Conservation (phyloP, 2,113 vertebrate genomes). For the Anolis sagrei region DNA sequence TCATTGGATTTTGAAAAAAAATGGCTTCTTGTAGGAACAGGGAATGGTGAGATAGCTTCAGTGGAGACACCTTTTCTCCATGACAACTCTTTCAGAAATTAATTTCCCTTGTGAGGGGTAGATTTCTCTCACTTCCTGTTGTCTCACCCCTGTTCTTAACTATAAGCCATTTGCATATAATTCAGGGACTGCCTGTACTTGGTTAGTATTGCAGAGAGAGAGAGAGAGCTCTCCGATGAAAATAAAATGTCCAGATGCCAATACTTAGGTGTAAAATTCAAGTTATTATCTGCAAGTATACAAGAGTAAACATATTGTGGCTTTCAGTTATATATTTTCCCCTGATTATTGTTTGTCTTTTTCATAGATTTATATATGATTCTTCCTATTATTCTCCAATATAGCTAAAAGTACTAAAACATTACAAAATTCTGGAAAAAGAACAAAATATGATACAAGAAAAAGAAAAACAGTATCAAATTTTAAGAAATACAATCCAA, state of each 20-base stretch:
- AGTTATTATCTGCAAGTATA: not conserved
- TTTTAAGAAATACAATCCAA: not conserved
- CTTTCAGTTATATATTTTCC: not conserved
- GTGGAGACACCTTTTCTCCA: too few species aligned
- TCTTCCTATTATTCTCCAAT: not conserved
- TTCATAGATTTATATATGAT: not conserved
- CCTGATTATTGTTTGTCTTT: not conserved
- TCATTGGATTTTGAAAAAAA: too few species aligned
- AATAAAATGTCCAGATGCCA: not conserved
- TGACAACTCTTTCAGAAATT: too few species aligned
- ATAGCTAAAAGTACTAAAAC: not conserved
- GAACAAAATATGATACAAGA: not conserved
- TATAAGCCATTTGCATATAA: too few species aligned
- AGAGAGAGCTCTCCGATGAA: not conserved
- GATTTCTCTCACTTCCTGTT: too few species aligned
- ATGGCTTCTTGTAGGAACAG: too few species aligned
- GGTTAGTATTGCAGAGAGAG: too few species aligned
- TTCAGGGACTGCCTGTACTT: too few species aligned
- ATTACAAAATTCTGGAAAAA: not conserved
- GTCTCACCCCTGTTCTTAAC: too few species aligned
- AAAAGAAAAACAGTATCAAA: not conserved
- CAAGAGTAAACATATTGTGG: not conserved
- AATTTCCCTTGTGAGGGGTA: too few species aligned
- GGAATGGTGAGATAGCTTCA: too few species aligned
- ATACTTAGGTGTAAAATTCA: not conserved